phyloP scores from a whole-genome alignment of 2,888 invertebrate genomes.

The Acleris laterana region DNA sequence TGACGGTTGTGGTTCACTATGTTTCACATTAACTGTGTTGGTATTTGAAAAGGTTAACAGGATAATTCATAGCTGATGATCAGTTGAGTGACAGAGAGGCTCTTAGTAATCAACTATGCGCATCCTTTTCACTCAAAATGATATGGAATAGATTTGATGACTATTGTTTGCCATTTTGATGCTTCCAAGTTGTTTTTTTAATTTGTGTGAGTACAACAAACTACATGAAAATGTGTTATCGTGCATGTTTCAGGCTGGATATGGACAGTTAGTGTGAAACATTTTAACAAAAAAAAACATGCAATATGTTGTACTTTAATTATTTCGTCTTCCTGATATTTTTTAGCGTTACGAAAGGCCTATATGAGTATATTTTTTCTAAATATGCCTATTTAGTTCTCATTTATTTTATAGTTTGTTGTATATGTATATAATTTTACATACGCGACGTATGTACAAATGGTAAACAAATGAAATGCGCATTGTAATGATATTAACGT shows the following conservation, averaged over 20 bases:
- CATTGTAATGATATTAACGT: slow-evolving; percentile 42
- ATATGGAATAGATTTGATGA: slow-evolving; percentile 7
- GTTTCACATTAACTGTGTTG: slow-evolving; percentile 23
- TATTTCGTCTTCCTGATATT: slow-evolving; percentile 57
- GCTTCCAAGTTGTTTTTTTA: neutral
- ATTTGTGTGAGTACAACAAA: neutral
- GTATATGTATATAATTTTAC: slow-evolving; percentile 45
- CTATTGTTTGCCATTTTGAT: slow-evolving; percentile 2
- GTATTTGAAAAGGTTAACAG: neutral
- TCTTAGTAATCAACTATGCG: slow-evolving; percentile 2
- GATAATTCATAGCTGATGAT: slow-evolving; percentile 2
- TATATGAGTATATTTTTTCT: slow-evolving; percentile 47
- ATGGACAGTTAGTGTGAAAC: slow-evolving; percentile 12
- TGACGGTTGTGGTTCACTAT: slow-evolving; percentile 1
- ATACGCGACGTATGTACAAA: slow-evolving; percentile 44
- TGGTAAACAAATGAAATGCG: slow-evolving; percentile 47
- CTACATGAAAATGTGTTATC: too few species aligned
- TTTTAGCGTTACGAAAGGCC: slow-evolving; percentile 50
- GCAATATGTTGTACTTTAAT: slow-evolving; percentile 39
- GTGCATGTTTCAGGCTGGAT: too few species aligned
- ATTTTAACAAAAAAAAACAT: slow-evolving; percentile 17
- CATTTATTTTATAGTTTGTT: slow-evolving; percentile 48
- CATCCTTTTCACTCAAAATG: slow-evolving; percentile 8
- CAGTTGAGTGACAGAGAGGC: slow-evolving; percentile 1
- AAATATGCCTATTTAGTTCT: slow-evolving; percentile 52